These are phyloP conservation scores for Colinus virginianus DNA, from an alignment of 2,113 vertebrate species.

Conservation along the genomic window DNA sequence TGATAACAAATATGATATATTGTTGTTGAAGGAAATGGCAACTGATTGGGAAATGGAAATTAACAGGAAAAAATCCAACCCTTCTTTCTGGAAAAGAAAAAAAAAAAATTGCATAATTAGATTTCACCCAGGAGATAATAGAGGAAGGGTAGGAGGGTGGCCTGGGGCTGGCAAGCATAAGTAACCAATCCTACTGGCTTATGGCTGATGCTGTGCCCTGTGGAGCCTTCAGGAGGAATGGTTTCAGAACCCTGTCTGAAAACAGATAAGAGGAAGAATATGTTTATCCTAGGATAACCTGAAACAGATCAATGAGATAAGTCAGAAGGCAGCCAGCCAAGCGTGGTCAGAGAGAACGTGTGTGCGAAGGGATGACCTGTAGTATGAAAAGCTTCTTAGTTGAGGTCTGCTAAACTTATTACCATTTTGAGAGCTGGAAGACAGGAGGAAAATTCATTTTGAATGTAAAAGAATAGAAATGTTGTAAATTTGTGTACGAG, in stretches of 20 bases:
- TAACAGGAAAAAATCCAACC: background rate
- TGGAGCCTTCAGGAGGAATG: background rate
- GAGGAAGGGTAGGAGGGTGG: background rate
- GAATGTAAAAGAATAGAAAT: background rate
- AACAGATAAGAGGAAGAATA: background rate
- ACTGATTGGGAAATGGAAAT: background rate
- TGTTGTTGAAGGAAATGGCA: background rate
- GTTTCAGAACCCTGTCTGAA: background rate
- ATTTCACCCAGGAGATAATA: background rate
- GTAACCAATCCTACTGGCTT: background rate
- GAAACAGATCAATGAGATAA: conserved; percentile 8
- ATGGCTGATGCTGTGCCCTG: background rate
- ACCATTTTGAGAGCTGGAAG: background rate
- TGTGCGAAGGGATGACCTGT: background rate
- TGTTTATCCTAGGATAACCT: background rate
- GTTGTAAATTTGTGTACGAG: background rate
- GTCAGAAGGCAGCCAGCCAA: background rate
- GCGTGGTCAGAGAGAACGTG: background rate
- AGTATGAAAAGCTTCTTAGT: background rate
- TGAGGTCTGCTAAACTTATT: background rate
- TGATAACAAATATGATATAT: rapidly evolving
- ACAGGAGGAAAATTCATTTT: background rate
- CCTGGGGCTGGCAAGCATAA: background rate
- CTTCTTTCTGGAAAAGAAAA: background rate
- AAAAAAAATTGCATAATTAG: background rate